Base-by-base conservation (phyloP, 2,888 invertebrate species). In the Bellardia bayeri region DNA sequence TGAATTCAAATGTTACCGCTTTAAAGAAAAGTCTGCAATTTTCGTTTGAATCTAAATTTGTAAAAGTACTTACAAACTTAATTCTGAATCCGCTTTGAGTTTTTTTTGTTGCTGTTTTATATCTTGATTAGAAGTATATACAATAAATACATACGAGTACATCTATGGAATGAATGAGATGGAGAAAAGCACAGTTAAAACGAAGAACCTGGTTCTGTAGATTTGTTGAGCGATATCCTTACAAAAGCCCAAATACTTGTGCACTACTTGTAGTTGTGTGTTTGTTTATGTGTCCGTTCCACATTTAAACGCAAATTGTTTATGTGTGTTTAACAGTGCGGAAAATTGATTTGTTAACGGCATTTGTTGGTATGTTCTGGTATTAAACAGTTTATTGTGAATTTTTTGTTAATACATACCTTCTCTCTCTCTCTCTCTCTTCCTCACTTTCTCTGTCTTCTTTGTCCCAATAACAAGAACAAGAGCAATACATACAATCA, bases 291-390 rank as follows among this genome's bases (percentile, higher is more conserved):
- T 14, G 37, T 5, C 79, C 40, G 7, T 61, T 64, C 64, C 49
- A 66, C 66, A 74, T 74, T 58, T 40, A 74, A 82, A 75, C 71
- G 54, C 63, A 78, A 86, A 87, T 71, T 85, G 79, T 83, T 88
- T 88, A 72, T 88, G 66, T 86, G 56, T 63, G 80, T 76, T 80
- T 71, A 88, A 76, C 85, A 88, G 85, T 88, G 88, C 81, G 88
- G 85, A 88, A 88, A 88, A 88, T 88, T 88, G 88, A 88, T 88
- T 88, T 88, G 85, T 83, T 72, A 82, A 82, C 74, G 54, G 82
- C 7, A 75, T 79, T 80, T 86, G 78, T 79, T 16, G 58, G 72
- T 84, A 51, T 84, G 72, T 72, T 74, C 13, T 66, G 66, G 64
- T 33, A 79, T 51, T 84, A 79, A 78, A 51, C 72, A 84, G 71